A percentile compares a stretch with the other conserved stretches of the same genome.
Evolutionary conservation across 2,888 invertebrate genomes (phyloP).

Genomic region (Eupithecia abbreviata): DNA sequence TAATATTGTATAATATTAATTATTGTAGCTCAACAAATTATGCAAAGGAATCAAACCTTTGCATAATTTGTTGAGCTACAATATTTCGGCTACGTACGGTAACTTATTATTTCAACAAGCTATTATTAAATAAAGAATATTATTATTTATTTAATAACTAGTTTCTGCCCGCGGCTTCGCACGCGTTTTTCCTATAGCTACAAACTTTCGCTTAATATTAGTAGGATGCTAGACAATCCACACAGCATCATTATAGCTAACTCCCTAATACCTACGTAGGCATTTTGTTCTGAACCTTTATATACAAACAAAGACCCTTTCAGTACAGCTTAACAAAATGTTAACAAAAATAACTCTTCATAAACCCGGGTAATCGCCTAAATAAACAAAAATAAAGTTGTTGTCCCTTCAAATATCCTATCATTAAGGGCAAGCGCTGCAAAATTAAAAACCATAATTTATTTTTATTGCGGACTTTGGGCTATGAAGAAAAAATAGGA

Average conservation of each 20-base stretch:
- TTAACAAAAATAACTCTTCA: constrained; percentile 23
- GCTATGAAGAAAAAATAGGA: constrained; percentile 56
- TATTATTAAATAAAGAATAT: background rate
- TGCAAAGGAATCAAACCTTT: no score
- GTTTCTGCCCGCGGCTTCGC: no score
- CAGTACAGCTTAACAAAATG: background rate
- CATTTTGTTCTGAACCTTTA: background rate
- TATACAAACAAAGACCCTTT: background rate
- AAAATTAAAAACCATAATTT: constrained; percentile 79
- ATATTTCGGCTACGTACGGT: no score
- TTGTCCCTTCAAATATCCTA: constrained; percentile 33
- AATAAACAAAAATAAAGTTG: constrained; percentile 39
- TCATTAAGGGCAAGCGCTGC: constrained; percentile 44
- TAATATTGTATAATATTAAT: no score
- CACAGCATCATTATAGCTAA: background rate
- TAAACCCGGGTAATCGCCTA: constrained; percentile 31
- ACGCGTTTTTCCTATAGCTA: no score
- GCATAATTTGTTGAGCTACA: no score
- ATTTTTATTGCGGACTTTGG: constrained; percentile 70
- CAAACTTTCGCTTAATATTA: no score
- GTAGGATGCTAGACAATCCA: no score
- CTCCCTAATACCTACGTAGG: background rate
- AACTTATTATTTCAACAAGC: background rate
- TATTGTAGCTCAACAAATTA: no score
- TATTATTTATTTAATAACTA: no score